These are phyloP conservation scores for Trematomus bernacchii DNA, from an alignment of 2,797 vertebrate species.

Conservation along the genomic window DNA sequence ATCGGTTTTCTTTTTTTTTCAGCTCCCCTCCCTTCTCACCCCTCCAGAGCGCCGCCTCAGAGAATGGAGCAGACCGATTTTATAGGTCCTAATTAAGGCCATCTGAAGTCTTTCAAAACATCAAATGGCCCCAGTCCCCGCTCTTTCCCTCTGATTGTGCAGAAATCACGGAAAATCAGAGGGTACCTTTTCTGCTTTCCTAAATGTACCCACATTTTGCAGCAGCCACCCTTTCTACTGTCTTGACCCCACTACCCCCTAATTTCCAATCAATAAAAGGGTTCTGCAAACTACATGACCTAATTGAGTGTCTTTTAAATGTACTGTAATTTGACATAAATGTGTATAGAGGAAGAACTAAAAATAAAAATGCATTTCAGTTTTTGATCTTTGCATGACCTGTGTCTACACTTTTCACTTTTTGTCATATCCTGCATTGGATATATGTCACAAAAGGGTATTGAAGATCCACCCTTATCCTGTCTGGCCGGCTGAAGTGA, in stretches of 20 bases:
- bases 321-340: slow-evolving; percentile 37
- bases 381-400: not conserved
- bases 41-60: slow-evolving; percentile 79
- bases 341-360: slow-evolving; percentile 1
- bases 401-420: slow-evolving; percentile 8
- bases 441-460: slow-evolving; percentile 45
- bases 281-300: slow-evolving; percentile 69
- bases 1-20: slow-evolving; percentile 60
- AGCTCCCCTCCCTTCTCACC: slow-evolving; percentile 63
- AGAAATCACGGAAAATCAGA: slow-evolving; percentile 66
- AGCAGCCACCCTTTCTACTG: not conserved
- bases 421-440: slow-evolving; percentile 27
- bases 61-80: slow-evolving; percentile 89
- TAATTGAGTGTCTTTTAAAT: slow-evolving; percentile 51
- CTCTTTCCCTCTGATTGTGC: slow-evolving; percentile 70
- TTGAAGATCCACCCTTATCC: slow-evolving; percentile 69
- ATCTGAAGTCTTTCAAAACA: slow-evolving; percentile 92
- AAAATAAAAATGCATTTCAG: not conserved
- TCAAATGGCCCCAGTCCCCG: slow-evolving; percentile 80
- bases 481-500: slow-evolving; percentile 63
- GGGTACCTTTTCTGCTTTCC: slow-evolving; percentile 50
- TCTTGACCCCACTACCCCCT: slow-evolving; percentile 37
- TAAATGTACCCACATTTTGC: slow-evolving; percentile 50
- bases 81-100: slow-evolving; percentile 95
- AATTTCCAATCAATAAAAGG: slow-evolving; percentile 72